A percentile compares a stretch with the other conserved stretches of the same genome.
Evolutionary conservation across 2,113 vertebrate genomes (phyloP).

Genomic region (Eleginops maclovinus): DNA sequence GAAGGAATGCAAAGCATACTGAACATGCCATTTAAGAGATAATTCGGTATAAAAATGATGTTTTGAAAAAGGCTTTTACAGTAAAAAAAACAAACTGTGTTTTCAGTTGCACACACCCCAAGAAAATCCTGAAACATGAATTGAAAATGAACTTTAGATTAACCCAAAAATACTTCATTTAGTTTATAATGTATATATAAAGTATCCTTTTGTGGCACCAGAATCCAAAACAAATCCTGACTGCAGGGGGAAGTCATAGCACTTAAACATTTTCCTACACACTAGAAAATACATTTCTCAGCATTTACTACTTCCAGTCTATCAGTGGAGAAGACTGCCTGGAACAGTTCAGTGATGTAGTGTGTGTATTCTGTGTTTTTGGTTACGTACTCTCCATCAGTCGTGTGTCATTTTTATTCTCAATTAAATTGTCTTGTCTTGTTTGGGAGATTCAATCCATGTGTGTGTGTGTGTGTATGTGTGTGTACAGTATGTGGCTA

Average conservation of each 20-base stretch:
- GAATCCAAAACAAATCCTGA: background rate
- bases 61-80: no score
- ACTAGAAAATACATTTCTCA: background rate
- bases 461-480: conserved; percentile 30
- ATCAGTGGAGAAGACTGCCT: background rate
- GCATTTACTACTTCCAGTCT: conserved; percentile 6
- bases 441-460: conserved; percentile 61
- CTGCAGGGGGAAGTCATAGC: background rate
- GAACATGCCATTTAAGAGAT: background rate
- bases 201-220: background rate
- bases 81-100: background rate
- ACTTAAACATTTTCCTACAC: background rate
- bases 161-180: background rate
- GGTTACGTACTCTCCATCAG: conserved; percentile 35
- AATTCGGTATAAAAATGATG: background rate
- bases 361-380: conserved; percentile 1
- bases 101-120: background rate
- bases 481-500: conserved; percentile 27
- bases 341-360: conserved; percentile 17
- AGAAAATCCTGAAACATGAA: background rate
- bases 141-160: conserved; percentile 5
- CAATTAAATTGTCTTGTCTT: conserved; percentile 46
- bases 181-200: background rate
- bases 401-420: conserved; percentile 35
- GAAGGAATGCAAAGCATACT: background rate